Conservation (phyloP, 1,140 invertebrate genomes). For the Drosophila prosaltans region DNA sequence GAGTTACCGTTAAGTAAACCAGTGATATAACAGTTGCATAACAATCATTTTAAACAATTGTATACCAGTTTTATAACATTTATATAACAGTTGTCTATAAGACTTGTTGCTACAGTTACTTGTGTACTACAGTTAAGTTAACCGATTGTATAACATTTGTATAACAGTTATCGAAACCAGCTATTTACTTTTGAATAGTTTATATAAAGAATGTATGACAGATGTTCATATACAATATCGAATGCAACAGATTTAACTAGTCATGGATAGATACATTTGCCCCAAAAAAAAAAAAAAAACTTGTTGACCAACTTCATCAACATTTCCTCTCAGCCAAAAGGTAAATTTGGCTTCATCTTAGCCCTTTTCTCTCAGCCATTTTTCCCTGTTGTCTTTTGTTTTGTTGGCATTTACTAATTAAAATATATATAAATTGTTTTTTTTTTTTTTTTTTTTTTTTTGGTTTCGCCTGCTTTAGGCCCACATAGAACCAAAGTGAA, state of each 20-base stretch:
- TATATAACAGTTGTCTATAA: neutral
- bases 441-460: neutral
- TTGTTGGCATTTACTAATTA: constrained; percentile 11
- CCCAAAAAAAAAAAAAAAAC: no score
- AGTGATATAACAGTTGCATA: neutral
- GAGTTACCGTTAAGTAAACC: neutral
- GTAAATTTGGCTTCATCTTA: neutral
- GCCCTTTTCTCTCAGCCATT: neutral
- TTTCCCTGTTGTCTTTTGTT: neutral
- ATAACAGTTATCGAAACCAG: no score
- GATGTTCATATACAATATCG: neutral
- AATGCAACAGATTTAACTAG: neutral
- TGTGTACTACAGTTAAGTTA: no score
- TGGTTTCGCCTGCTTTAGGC: neutral
- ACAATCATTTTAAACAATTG: neutral
- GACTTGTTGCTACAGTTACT: no score
- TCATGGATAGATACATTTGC: neutral
- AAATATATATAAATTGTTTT: neutral
- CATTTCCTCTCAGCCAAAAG: neutral
- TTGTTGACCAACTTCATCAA: neutral
- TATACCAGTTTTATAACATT: neutral
- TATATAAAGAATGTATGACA: neutral
- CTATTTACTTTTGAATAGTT: no score
- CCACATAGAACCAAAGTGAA: constrained; percentile 3
- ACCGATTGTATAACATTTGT: no score